Evolutionary conservation across 2,113 vertebrate species (phyloP).

Genomic region (Neoarius graeffei): DNA sequence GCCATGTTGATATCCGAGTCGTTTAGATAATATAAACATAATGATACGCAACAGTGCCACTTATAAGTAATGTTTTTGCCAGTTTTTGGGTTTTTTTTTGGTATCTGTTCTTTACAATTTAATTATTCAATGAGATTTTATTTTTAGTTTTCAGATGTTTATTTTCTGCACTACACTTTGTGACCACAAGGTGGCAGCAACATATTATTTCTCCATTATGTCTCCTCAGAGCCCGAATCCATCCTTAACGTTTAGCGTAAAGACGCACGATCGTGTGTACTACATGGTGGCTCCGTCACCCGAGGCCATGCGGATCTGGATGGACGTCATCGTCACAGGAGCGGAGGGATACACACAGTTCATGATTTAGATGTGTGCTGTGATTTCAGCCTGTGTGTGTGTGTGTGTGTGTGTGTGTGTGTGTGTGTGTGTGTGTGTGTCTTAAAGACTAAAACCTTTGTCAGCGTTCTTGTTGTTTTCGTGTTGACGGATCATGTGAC

Average conservation of each 20-base stretch:
- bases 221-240: slow-evolving; percentile 88
- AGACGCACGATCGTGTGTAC: slow-evolving; percentile 94
- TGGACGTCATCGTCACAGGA: slow-evolving; percentile 97
- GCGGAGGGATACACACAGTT: slow-evolving; percentile 97
- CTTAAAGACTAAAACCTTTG: slow-evolving; percentile 1
- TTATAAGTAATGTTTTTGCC: not conserved
- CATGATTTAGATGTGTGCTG: slow-evolving; percentile 75
- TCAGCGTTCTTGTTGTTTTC: not conserved
- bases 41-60: not conserved
- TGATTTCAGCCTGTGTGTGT: slow-evolving; percentile 3
- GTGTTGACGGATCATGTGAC: not conserved
- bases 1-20: no score
- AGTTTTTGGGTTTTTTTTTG: not conserved
- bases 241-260: slow-evolving; percentile 91
- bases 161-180: not conserved
- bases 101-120: no score
- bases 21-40: not conserved
- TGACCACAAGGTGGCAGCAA: not conserved
- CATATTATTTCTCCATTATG: slow-evolving; percentile 12
- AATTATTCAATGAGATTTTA: not conserved
- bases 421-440: slow-evolving; percentile 18
- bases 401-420: slow-evolving; percentile 40
- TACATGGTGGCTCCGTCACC: slow-evolving; percentile 96
- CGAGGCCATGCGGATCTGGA: slow-evolving; percentile 98
- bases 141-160: not conserved